Percentiles rank a stretch among this genome's conserved stretches.
phyloP scores from a whole-genome alignment of 2,888 invertebrate genomes.

The Drosophila villosipedis region DNA sequence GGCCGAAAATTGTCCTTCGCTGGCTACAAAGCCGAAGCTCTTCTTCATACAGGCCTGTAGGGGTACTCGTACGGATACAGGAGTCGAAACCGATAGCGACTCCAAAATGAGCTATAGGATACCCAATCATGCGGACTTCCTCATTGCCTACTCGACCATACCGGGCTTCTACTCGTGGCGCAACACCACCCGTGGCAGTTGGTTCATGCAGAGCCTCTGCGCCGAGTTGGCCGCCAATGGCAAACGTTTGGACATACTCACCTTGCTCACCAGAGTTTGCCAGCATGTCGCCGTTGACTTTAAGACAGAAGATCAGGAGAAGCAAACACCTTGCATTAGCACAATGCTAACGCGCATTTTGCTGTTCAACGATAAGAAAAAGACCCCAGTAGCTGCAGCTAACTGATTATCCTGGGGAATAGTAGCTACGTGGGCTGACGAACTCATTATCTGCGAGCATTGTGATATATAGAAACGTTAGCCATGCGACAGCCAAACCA shows the following conservation, averaged over 20 bases:
- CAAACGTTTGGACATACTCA: constrained; percentile 91
- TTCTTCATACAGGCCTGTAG: constrained; percentile 96
- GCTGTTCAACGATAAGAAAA: constrained; percentile 87
- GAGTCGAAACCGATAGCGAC: constrained; percentile 90
- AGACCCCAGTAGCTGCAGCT: constrained; percentile 49
- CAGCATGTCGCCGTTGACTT: constrained; percentile 95
- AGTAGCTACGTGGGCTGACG: constrained; percentile 30
- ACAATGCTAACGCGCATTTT: constrained; percentile 95
- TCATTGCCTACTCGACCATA: constrained; percentile 96
- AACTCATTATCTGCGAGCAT: constrained; percentile 21
- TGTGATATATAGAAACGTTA: constrained; percentile 41
- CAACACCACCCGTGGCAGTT: constrained; percentile 96
- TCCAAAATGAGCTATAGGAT: constrained; percentile 90
- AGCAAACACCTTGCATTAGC: constrained; percentile 96
- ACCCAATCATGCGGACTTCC: constrained; percentile 96
- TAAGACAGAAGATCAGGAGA: constrained; percentile 95
- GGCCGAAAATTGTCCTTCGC: constrained; percentile 91
- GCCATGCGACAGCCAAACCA: not conserved
- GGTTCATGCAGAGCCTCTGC: constrained; percentile 97
- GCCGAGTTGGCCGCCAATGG: constrained; percentile 89
- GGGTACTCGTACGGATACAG: constrained; percentile 85
- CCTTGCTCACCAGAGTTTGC: constrained; percentile 93
- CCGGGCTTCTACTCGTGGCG: constrained; percentile 98
- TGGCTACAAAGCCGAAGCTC: constrained; percentile 92
- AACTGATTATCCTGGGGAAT: not conserved